Percentiles rank a stretch among this genome's conserved stretches.
These are phyloP conservation scores for Monoplex corrugatus DNA, from an alignment of 2,888 invertebrate genomes.

Conservation along the genomic window DNA sequence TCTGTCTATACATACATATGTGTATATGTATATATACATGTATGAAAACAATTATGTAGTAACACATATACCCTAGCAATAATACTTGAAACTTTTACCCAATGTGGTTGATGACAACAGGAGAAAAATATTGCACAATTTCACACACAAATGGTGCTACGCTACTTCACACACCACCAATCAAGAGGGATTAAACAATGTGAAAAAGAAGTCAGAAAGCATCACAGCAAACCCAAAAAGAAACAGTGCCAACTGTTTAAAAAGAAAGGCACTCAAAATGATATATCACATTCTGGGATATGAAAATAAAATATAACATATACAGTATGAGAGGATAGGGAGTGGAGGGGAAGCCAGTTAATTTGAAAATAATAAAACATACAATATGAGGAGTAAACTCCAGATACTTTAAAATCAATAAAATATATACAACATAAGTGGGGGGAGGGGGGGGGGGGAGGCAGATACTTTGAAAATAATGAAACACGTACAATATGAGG, in stretches of 20 bases:
- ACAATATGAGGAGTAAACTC: too few relatives aligned
- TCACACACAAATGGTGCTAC: not conserved
- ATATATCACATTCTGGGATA: too few relatives aligned
- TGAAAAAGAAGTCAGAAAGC: not conserved
- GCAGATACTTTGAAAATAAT: too few relatives aligned
- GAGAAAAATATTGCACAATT: not conserved
- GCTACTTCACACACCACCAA: not conserved
- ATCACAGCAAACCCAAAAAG: slow-evolving; percentile 5
- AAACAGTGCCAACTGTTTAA: not conserved
- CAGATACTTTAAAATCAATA: too few relatives aligned
- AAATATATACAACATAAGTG: too few relatives aligned
- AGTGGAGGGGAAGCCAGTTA: too few relatives aligned
- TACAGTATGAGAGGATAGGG: too few relatives aligned
- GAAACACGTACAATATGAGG: too few relatives aligned
- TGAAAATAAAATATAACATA: too few relatives aligned
- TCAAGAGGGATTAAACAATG: not conserved
- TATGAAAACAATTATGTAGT: not conserved
- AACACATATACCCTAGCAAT: not conserved
- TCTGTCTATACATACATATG: not conserved
- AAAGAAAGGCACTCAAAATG: too few relatives aligned
- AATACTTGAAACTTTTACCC: not conserved
- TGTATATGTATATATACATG: not conserved
- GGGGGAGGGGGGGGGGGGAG: too few relatives aligned
- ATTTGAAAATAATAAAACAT: too few relatives aligned
- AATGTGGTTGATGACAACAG: not conserved